Evolutionary conservation across 2,888 invertebrate genomes (phyloP).

Genomic region (Mayetiola destructor): DNA sequence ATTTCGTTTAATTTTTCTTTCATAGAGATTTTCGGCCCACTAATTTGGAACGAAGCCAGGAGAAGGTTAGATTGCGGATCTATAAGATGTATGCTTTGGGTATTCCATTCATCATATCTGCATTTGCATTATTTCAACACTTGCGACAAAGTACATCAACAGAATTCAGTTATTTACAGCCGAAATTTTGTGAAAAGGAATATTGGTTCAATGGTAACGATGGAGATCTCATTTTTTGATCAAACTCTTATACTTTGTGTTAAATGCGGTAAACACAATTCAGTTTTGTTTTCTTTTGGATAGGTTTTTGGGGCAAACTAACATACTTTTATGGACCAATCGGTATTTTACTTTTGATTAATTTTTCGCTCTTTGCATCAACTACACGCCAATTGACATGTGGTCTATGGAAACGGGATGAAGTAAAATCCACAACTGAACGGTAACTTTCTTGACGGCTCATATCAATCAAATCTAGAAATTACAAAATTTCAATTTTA

Average conservation of each 20-base stretch:
- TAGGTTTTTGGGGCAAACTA: slow-evolving; percentile 56
- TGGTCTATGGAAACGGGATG: slow-evolving; percentile 75
- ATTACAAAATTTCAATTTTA: slow-evolving; percentile 25
- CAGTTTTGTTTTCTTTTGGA: neutral
- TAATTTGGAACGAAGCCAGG: slow-evolving; percentile 72
- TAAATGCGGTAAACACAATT: neutral
- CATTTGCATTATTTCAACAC: slow-evolving; percentile 57
- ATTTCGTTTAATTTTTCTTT: slow-evolving; percentile 19
- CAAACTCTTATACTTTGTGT: neutral
- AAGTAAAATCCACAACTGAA: slow-evolving; percentile 71
- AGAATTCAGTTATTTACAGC: slow-evolving; percentile 48
- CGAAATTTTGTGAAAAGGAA: slow-evolving; percentile 59
- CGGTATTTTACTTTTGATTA: slow-evolving; percentile 60
- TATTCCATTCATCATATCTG: slow-evolving; percentile 60
- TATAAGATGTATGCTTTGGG: slow-evolving; percentile 81
- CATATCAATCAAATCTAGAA: neutral
- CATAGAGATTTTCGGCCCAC: slow-evolving; percentile 70
- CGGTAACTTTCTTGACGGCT: slow-evolving; percentile 35
- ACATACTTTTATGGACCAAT: slow-evolving; percentile 77
- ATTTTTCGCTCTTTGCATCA: slow-evolving; percentile 62
- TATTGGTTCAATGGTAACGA: slow-evolving; percentile 85
- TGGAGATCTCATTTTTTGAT: slow-evolving; percentile 26
- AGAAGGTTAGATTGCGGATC: slow-evolving; percentile 59
- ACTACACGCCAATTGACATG: slow-evolving; percentile 75
- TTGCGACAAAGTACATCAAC: slow-evolving; percentile 35